Evolutionary conservation across 2,113 vertebrate species (phyloP).

Genomic region (Serinus canaria): DNA sequence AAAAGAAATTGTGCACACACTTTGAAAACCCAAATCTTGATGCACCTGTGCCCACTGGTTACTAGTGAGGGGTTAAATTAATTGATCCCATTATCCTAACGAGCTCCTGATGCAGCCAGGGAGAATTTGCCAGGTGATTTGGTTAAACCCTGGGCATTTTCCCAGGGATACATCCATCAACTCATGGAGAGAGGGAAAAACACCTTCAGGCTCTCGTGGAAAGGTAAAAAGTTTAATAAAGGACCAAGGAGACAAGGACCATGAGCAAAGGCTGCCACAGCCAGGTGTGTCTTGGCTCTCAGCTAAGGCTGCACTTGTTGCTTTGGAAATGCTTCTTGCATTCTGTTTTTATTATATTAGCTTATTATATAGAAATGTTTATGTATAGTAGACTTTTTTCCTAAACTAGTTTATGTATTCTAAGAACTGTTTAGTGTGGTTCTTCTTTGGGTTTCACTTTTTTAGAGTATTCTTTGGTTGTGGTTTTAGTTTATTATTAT

Average conservation of each 20-base stretch:
- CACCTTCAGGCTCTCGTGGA: background rate
- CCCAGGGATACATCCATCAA: constrained; percentile 79
- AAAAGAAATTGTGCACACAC: constrained; percentile 68
- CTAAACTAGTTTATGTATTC: background rate
- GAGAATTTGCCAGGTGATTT: constrained; percentile 84
- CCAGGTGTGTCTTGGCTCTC: background rate
- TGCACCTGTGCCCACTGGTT: constrained; percentile 71
- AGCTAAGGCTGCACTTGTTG: background rate
- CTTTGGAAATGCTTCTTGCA: background rate
- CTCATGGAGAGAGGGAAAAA: constrained; percentile 71
- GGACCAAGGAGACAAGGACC: background rate
- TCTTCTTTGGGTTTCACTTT: background rate
- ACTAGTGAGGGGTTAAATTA: constrained; percentile 75
- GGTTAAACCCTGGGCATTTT: constrained; percentile 69
- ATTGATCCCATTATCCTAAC: constrained; percentile 78
- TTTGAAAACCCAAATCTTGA: constrained; percentile 71
- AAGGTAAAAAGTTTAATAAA: background rate
- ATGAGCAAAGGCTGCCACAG: too few relatives aligned
- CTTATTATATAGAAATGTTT: background rate
- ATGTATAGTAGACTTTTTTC: background rate
- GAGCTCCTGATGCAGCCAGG: constrained; percentile 74
- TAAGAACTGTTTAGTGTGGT: background rate
- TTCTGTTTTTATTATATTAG: background rate
- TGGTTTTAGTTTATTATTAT: background rate
- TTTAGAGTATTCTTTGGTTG: background rate